These are phyloP conservation scores for Trachurus trachurus DNA, from an alignment of 2,797 vertebrate species.

Conservation along the genomic window DNA sequence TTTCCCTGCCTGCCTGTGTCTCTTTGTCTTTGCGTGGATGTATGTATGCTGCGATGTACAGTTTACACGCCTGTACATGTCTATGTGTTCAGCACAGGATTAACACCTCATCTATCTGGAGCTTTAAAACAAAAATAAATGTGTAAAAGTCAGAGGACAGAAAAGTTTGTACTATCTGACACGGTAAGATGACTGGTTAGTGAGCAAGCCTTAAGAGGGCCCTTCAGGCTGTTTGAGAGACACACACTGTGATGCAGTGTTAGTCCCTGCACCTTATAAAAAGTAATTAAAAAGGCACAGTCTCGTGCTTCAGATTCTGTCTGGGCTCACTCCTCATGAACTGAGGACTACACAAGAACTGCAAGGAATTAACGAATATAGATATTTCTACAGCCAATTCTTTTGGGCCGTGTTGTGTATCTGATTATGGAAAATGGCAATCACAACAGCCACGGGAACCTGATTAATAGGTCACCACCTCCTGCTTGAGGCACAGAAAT, in stretches of 20 bases:
- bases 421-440: slow-evolving; percentile 77
- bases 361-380: slow-evolving; percentile 54
- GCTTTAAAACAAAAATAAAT: slow-evolving; percentile 15
- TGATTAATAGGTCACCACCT: slow-evolving; percentile 74
- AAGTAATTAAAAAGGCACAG: slow-evolving; percentile 65
- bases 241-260: slow-evolving; percentile 49
- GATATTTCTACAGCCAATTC: slow-evolving; percentile 58
- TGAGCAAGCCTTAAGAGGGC: background rate
- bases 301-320: slow-evolving; percentile 41
- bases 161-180: background rate
- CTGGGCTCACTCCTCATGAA: slow-evolving; percentile 19
- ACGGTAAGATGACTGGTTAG: slow-evolving; percentile 1
- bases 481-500: slow-evolving; percentile 68
- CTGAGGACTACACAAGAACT: slow-evolving; percentile 37
- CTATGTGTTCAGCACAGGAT: background rate
- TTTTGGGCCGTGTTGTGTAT: slow-evolving; percentile 69
- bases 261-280: slow-evolving; percentile 62
- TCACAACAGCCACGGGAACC: slow-evolving; percentile 75
- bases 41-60: slow-evolving; percentile 13
- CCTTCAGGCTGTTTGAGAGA: slow-evolving; percentile 43
- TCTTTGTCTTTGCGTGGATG: slow-evolving; percentile 38
- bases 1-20: slow-evolving; percentile 57
- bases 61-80: slow-evolving; percentile 13
- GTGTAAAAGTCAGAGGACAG: background rate
- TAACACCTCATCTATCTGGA: background rate